Evolutionary conservation across 2,113 vertebrate species (phyloP), one percentile per base, ranked within the genome.

Genomic region (Calidris pugnax): DNA sequence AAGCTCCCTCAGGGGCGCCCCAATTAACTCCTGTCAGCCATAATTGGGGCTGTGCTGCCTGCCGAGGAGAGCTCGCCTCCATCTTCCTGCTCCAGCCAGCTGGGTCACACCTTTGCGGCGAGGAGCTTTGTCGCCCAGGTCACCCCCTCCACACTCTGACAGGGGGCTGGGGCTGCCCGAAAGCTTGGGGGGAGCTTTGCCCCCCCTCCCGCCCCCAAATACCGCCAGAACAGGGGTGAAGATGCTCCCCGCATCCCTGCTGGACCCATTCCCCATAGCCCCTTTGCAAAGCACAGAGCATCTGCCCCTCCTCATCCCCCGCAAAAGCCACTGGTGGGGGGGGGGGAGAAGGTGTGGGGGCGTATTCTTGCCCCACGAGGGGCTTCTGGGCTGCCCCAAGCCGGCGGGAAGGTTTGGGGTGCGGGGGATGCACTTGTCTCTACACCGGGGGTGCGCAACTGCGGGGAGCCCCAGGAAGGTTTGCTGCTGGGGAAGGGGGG

Each of bases 141-240:
- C 37, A 2, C 14, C 16, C 53, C 20, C 20, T n/a, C 14, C 55
- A 20, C 55, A 17, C 4, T 21, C 27, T 17, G 60, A 3, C 12
- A 18, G 9, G 26, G 35, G 9, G 8, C 7, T 43, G 53, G 23
- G 20, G 43, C 10, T 55, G 6, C 50, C 56, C 27, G 5, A 64
- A 66, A 71, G 23, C 35, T 14, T 15, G 33, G 26, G 37, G 53
- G 27, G 18, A 26, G 45, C 11, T 82, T 73, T 22, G 0, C 14
- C 1, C 4, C 15, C 14, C 71, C 37, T 10, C 24, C 33, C 26
- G n/a, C n/a, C n/a, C n/a, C n/a, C n/a, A n/a, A 3, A 3, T 1
- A 37, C 20, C 23, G 2, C 3, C 59, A 12, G 26, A 22, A 8
- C 3, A 2, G 27, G 24, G 48, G 14, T 1, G 59, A 68, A 43